Evolutionary conservation across 1,140 invertebrate genomes (phyloP).

Genomic region (Drosophila lowei): DNA sequence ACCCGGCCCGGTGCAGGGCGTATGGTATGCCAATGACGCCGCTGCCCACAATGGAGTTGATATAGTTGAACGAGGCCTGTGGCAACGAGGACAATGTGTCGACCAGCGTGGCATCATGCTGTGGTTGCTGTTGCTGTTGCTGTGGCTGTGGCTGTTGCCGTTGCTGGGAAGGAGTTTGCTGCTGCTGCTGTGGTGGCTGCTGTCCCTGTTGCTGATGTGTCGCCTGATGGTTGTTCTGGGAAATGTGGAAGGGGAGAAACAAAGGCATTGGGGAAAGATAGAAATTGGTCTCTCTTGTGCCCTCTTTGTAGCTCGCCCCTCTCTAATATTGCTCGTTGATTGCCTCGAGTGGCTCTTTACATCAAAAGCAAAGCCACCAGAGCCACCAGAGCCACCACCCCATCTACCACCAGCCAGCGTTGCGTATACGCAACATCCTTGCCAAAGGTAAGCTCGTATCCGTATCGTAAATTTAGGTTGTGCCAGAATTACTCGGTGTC

Average conservation of each 20-base stretch:
- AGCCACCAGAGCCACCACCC: conserved; percentile 16
- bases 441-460: conserved; percentile 45
- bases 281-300: conserved; percentile 28
- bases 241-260: conserved; percentile 32
- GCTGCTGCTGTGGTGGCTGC: conserved; percentile 46
- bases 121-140: conserved; percentile 35
- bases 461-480: conserved; percentile 64
- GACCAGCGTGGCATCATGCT: conserved; percentile 48
- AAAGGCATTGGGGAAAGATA: conserved; percentile 4
- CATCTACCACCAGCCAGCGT: conserved; percentile 14
- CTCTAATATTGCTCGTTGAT: conserved; percentile 70
- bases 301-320: conserved; percentile 9
- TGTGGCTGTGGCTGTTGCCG: conserved; percentile 55
- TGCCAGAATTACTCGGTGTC: conserved; percentile 36
- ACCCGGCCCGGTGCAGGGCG: conserved; percentile 91
- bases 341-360: conserved; percentile 73
- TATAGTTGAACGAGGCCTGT: conserved; percentile 95
- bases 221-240: conserved; percentile 72
- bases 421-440: conserved; percentile 61
- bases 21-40: conserved; percentile 96
- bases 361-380: conserved; percentile 66
- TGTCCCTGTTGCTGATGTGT: conserved; percentile 76
- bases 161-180: conserved; percentile 32
- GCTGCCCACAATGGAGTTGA: conserved; percentile 96
- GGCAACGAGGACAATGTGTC: conserved; percentile 85